phyloP scores from a whole-genome alignment of 2,888 invertebrate species.

The Zhuqinia jingwanae region DNA sequence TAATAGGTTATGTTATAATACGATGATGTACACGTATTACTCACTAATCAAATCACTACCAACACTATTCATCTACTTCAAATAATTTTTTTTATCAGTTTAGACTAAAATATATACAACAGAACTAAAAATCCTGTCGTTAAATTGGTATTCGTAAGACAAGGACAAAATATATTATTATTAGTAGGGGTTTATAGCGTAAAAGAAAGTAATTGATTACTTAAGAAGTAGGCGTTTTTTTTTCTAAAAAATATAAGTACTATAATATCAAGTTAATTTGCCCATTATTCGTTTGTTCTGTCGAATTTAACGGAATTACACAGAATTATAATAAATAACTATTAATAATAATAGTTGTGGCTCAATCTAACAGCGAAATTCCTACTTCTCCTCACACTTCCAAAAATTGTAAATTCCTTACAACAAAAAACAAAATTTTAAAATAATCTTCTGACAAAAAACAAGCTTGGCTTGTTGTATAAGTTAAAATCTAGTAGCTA shows the following conservation, averaged over 20 bases:
- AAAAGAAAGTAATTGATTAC: neutral
- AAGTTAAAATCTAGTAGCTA: no score
- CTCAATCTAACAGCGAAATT: no score
- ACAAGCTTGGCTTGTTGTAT: no score
- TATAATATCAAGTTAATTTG: no score
- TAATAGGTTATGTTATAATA: neutral
- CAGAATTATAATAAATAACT: neutral
- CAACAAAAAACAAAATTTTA: no score
- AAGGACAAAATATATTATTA: neutral
- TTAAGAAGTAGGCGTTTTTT: slow-evolving; percentile 14
- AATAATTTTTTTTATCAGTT: neutral
- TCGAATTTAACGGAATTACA: neutral
- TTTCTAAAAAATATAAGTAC: neutral
- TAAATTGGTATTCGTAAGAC: no score
- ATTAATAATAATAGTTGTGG: neutral
- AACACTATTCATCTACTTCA: neutral
- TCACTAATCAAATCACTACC: no score
- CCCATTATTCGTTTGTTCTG: neutral
- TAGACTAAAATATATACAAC: neutral
- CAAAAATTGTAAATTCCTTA: no score
- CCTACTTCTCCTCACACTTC: no score
- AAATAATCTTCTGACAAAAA: no score
- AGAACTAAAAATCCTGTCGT: no score
- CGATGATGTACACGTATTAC: slow-evolving; percentile 16
- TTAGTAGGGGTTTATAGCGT: neutral